phyloP scores from a whole-genome alignment of 2,888 invertebrate species.

The Eristalis intricaria region DNA sequence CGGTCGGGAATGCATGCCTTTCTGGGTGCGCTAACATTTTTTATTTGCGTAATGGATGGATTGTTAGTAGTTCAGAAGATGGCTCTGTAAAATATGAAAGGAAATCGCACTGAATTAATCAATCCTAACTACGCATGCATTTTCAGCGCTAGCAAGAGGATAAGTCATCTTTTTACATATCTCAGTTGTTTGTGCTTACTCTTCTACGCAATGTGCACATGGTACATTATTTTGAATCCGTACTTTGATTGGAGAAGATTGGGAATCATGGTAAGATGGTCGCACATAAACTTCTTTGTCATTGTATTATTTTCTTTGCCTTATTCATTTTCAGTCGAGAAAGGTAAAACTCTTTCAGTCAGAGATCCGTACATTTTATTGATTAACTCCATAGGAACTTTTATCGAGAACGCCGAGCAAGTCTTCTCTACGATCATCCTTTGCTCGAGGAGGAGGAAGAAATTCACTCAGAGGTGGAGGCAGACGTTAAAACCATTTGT shows the following conservation, averaged over 20 bases:
- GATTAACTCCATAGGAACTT: too few relatives aligned
- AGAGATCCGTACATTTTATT: too few relatives aligned
- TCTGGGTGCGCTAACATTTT: slow-evolving; percentile 43
- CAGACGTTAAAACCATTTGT: too few relatives aligned
- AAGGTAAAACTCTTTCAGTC: not conserved
- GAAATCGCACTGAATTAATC: not conserved
- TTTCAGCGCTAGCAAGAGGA: not conserved
- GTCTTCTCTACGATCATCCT: too few relatives aligned
- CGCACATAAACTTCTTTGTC: not conserved
- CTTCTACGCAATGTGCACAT: slow-evolving; percentile 1
- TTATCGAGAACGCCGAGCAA: too few relatives aligned
- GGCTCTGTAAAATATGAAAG: not conserved
- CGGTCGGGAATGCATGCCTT: slow-evolving; percentile 36
- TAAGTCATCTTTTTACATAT: not conserved
- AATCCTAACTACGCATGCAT: not conserved
- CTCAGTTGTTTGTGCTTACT: not conserved
- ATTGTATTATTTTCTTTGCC: not conserved
- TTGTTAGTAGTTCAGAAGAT: slow-evolving; percentile 14
- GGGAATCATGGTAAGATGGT: slow-evolving; percentile 7
- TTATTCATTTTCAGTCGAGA: not conserved
- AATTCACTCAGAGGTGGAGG: too few relatives aligned
- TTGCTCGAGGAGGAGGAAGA: too few relatives aligned
- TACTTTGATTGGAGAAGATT: slow-evolving; percentile 46
- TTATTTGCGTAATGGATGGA: slow-evolving; percentile 40
- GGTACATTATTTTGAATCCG: slow-evolving; percentile 42